Evolutionary conservation across 2,888 invertebrate genomes (phyloP).

Genomic region (Tuberolachnus salignus): DNA sequence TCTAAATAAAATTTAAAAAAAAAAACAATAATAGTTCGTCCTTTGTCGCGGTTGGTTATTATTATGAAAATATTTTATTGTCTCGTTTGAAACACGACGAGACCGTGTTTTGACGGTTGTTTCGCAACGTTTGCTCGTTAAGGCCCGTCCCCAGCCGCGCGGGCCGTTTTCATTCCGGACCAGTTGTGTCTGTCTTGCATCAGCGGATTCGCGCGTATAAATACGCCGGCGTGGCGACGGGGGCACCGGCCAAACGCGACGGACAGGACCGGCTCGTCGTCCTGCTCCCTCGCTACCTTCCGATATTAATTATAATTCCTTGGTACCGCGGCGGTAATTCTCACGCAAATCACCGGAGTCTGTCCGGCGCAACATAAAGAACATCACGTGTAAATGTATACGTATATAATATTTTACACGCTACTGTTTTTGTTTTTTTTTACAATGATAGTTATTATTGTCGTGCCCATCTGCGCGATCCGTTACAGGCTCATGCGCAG

Average conservation of each 20-base stretch:
- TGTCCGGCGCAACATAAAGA: constrained; percentile 37
- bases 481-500: constrained; percentile 46
- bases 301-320: too few species aligned
- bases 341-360: constrained; percentile 56
- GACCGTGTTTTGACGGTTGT: constrained; percentile 33
- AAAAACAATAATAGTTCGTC: constrained; percentile 7
- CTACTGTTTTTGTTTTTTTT: too few species aligned
- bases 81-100: constrained; percentile 2
- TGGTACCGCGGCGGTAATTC: constrained; percentile 33
- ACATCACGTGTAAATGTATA: too few species aligned
- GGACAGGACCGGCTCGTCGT: neutral
- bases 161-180: constrained; percentile 20
- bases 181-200: constrained; percentile 55
- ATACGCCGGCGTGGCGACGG: neutral
- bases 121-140: constrained; percentile 43
- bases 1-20: too few species aligned
- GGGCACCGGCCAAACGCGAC: too few species aligned
- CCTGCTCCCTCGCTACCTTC: neutral
- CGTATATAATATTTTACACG: too few species aligned
- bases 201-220: constrained; percentile 2
- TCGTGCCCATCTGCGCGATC: constrained; percentile 40
- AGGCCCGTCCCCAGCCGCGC: constrained; percentile 26
- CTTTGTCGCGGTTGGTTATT: too few species aligned
- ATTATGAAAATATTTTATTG: too few species aligned
- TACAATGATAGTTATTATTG: constrained; percentile 9